Conservation (phyloP, 2,113 vertebrate genomes). For the Myiagra hebetior region DNA sequence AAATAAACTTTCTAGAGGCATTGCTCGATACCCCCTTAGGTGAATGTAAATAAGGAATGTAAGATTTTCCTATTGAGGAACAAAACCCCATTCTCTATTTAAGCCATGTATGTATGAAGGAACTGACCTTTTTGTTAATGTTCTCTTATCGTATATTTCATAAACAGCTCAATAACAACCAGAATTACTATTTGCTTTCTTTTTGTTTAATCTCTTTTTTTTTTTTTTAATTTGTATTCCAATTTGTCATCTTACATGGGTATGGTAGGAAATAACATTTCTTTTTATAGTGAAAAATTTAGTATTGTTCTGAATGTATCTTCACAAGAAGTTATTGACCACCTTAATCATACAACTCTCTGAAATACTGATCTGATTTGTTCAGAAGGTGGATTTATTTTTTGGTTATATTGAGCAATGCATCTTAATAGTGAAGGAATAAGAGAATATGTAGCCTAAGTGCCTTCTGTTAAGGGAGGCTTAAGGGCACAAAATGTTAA, state of each 20-base stretch:
- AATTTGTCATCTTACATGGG: background rate
- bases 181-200: background rate
- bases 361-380: background rate
- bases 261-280: background rate
- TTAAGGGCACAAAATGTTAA: background rate
- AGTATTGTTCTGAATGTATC: background rate
- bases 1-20: background rate
- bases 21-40: background rate
- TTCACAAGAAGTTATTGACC: background rate
- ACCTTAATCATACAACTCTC: background rate
- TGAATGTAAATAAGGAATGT: background rate
- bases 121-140: background rate
- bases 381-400: background rate
- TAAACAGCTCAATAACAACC: background rate
- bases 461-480: background rate
- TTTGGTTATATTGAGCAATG: background rate
- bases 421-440: background rate
- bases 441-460: background rate
- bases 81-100: background rate
- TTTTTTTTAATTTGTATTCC: background rate
- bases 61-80: background rate
- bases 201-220: background rate
- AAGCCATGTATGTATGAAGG: background rate
- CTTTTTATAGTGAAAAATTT: background rate
- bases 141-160: background rate